These are phyloP conservation scores for Eulemur coronatus DNA, from an alignment of 2,797 vertebrate genomes.

Conservation along the genomic window DNA sequence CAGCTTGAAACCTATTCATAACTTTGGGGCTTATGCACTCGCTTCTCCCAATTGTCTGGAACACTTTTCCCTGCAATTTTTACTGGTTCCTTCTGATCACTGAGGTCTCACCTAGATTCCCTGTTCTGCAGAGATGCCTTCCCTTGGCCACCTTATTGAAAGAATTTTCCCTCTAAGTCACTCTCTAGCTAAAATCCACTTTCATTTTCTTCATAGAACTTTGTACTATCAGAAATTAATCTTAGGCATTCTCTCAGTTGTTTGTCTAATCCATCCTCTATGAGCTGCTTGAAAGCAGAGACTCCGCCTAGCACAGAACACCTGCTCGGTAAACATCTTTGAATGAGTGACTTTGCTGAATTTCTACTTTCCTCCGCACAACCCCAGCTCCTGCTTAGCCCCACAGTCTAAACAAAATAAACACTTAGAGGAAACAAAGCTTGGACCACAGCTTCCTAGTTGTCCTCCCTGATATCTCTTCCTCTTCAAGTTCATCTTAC, in stretches of 20 bases:
- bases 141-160: not conserved
- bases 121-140: not conserved
- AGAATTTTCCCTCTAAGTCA: not conserved
- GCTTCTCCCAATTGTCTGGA: not conserved
- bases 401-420: not conserved
- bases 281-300: not conserved
- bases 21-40: not conserved
- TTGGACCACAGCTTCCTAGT: not conserved
- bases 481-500: not conserved
- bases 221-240: not conserved
- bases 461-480: not conserved
- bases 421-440: not conserved
- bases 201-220: conserved; percentile 31
- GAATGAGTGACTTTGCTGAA: not conserved
- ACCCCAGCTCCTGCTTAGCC: not conserved
- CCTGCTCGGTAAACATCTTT: not conserved
- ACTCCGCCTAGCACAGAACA: not conserved
- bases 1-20: not conserved
- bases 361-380: not conserved
- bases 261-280: not conserved
- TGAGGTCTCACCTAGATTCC: not conserved
- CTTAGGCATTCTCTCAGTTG: not conserved
- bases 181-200: not conserved
- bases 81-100: not conserved
- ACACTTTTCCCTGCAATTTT: not conserved